Base-by-base conservation (phyloP, 2,888 invertebrate genomes). In the Napeogenes inachia region DNA sequence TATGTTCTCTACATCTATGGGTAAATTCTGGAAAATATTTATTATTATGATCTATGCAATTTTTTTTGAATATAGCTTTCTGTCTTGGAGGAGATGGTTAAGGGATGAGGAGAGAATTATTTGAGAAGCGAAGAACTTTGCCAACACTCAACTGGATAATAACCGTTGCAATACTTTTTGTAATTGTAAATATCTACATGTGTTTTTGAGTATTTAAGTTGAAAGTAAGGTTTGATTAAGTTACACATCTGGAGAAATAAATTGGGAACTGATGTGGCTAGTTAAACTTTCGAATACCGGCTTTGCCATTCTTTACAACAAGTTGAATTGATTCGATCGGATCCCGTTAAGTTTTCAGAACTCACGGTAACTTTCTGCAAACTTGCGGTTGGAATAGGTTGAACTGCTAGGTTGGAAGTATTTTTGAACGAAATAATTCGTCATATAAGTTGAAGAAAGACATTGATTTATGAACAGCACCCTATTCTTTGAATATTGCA, bases 241-340 rank as follows among this genome's bases (percentile, higher is more conserved):
- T 58, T 50, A 30, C 50, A 50, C 50, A 50, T 58, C 50, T 50
- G 21, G 50, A 53, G 30, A 53, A 58, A 59, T 54, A 57, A 59
- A 64, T 64, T 54, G 42, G 42, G 30, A 59, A 46, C 50, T 57
- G 45, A 54, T 50, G 60, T 57, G 59, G 59, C 57, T 35, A 61
- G 56, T 45, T 45, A 75, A 84, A 83, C 78, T 82, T 81, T 75
- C 72, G 72, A 77, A 74, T 75, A 75, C 74, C 74, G 75, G 77
- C 75, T 78, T 80, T 79, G 78, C 83, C 80, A 83, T 86, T 85
- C 81, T 82, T 78, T 77, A 75, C 72, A 80, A 84, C 72, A 80
- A 84, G 79, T 79, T 70, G 80, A 85, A 85, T 85, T 84, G 87
- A 87, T 84, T 85, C 80, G 82, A 83, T 85, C 83, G 78, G 80